Percentiles rank a stretch among this genome's conserved stretches.
phyloP scores from a whole-genome alignment of 2,797 vertebrate species.

The Brachymystax lenok region DNA sequence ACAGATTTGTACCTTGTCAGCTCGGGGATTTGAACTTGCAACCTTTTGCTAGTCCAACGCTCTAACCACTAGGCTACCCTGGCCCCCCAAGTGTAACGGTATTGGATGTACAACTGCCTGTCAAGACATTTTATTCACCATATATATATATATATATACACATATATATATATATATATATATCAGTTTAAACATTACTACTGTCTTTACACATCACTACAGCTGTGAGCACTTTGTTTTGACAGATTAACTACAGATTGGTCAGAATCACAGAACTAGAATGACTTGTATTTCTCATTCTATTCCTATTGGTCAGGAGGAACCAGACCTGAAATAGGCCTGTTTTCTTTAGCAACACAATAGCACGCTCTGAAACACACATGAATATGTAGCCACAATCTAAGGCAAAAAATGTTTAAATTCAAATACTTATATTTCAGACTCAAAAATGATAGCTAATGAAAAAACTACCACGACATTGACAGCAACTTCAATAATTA shows the following conservation, averaged over 20 bases:
- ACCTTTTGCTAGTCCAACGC: too few species aligned
- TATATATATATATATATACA: slow-evolving; percentile 10
- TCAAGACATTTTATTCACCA: neutral
- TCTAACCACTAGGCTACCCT: too few species aligned
- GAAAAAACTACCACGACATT: slow-evolving; percentile 14
- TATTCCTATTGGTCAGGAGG: neutral
- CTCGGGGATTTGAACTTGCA: too few species aligned
- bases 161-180: neutral
- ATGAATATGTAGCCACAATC: neutral
- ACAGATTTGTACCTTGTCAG: too few species aligned
- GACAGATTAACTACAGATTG: slow-evolving; percentile 19
- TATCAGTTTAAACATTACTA: slow-evolving; percentile 5
- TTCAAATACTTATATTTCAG: neutral
- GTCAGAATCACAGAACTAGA: slow-evolving; percentile 3
- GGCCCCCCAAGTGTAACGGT: neutral
- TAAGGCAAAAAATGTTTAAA: neutral
- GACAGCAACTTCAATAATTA: slow-evolving; percentile 52
- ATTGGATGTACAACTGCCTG: neutral
- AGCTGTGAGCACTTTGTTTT: slow-evolving; percentile 23
- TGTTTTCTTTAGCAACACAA: slow-evolving; percentile 1
- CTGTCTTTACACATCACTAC: slow-evolving; percentile 10
- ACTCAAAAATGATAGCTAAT: slow-evolving; percentile 8
- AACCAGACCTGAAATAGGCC: neutral
- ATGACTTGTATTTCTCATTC: neutral
- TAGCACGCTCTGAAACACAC: neutral